These are phyloP conservation scores for Synanthedon formicaeformis DNA, from an alignment of 2,888 invertebrate species.

Conservation along the genomic window DNA sequence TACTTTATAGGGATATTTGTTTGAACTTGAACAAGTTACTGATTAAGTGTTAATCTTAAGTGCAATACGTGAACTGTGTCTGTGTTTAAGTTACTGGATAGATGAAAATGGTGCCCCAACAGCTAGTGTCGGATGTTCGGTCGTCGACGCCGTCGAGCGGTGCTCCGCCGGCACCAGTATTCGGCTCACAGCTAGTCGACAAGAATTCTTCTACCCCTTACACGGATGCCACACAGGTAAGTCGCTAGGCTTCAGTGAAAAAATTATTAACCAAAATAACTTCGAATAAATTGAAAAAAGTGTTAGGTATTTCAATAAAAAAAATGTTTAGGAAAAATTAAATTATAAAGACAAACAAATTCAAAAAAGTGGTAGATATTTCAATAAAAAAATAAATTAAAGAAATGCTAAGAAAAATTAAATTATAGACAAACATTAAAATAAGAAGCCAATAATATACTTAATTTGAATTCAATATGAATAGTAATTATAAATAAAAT, in stretches of 20 bases:
- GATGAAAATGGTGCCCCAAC: constrained; percentile 81
- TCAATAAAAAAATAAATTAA: constrained; percentile 1
- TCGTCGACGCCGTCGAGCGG: constrained; percentile 73
- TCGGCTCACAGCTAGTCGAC: constrained; percentile 92
- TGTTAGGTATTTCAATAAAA: not conserved
- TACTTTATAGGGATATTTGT: constrained; percentile 22
- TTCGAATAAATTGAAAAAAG: not conserved
- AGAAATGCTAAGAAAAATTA: not conserved
- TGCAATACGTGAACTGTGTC: constrained; percentile 65
- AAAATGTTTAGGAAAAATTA: constrained; percentile 3
- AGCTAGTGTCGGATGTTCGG: constrained; percentile 67
- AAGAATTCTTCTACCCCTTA: constrained; percentile 94
- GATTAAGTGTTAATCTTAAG: constrained; percentile 38
- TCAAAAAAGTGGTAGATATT: not conserved
- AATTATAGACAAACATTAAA: not conserved
- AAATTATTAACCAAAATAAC: not conserved
- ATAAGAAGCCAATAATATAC: no score
- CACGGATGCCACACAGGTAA: constrained; percentile 97
- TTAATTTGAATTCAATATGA: no score
- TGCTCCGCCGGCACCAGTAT: constrained; percentile 79
- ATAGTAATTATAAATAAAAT: no score
- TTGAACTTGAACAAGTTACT: constrained; percentile 35
- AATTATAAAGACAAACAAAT: not conserved
- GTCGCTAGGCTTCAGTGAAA: constrained; percentile 23
- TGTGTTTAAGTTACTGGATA: constrained; percentile 27